These are phyloP conservation scores for Rallus limicola DNA, from an alignment of 2,113 vertebrate species.

Conservation along the genomic window DNA sequence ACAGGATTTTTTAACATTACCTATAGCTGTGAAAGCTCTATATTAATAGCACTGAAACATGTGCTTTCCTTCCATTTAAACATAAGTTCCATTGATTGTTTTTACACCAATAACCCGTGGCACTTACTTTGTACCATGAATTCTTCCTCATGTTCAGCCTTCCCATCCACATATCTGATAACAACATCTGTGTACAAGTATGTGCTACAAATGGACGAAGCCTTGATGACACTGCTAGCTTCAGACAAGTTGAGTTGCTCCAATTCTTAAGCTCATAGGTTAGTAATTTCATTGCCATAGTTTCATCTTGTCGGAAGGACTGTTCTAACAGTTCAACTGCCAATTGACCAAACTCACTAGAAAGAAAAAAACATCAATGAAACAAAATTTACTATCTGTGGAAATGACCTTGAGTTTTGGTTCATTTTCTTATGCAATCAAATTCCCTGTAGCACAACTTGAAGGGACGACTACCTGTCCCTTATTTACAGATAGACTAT, in stretches of 20 bases:
- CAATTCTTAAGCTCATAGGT: slow-evolving; percentile 98
- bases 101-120: background rate
- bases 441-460: background rate
- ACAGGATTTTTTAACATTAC: slow-evolving; percentile 45
- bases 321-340: slow-evolving; percentile 96
- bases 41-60: background rate
- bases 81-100: background rate
- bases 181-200: slow-evolving; percentile 96
- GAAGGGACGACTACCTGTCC: background rate
- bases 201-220: slow-evolving; percentile 95
- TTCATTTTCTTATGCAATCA: background rate
- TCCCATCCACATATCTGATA: slow-evolving; percentile 99
- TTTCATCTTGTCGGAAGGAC: slow-evolving; percentile 97
- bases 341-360: slow-evolving; percentile 93
- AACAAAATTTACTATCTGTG: background rate
- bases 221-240: slow-evolving; percentile 94
- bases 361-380: background rate
- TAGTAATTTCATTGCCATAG: slow-evolving; percentile 98
- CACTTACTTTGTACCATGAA: slow-evolving; percentile 98
- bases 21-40: background rate
- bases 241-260: slow-evolving; percentile 98
- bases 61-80: background rate
- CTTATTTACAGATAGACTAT: background rate
- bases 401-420: background rate
- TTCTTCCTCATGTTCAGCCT: slow-evolving; percentile 99